Conservation (phyloP, 2,888 invertebrate species). For the Pinctada fucata region DNA sequence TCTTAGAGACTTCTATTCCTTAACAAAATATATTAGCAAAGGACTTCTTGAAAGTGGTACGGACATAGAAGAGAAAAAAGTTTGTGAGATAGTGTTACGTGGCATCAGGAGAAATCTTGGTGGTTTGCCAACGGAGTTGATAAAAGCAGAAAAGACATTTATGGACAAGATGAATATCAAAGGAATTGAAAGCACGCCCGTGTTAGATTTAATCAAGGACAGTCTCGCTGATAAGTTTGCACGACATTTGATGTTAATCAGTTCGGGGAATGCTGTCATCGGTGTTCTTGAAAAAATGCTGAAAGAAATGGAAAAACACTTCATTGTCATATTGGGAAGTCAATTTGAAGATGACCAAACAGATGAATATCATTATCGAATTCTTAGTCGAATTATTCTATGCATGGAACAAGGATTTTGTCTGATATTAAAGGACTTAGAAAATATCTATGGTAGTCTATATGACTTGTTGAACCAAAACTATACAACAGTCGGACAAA, state of each 20-base stretch:
- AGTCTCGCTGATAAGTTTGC: slow-evolving; percentile 50
- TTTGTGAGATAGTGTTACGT: slow-evolving; percentile 34
- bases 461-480: slow-evolving; percentile 65
- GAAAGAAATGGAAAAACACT: slow-evolving; percentile 36
- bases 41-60: background rate
- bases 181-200: background rate
- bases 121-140: slow-evolving; percentile 49
- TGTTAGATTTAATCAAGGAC: slow-evolving; percentile 47
- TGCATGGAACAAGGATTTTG: slow-evolving; percentile 64
- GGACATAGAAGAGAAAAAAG: background rate
- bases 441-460: slow-evolving; percentile 18
- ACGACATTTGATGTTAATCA: slow-evolving; percentile 56
- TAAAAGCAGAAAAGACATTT: slow-evolving; percentile 18
- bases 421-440: slow-evolving; percentile 57
- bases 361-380: slow-evolving; percentile 62
- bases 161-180: too few species aligned
- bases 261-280: slow-evolving; percentile 54
- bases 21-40: slow-evolving; percentile 34
- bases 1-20: slow-evolving; percentile 53
- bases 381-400: slow-evolving; percentile 58
- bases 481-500: slow-evolving; percentile 56
- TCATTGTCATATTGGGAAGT: slow-evolving; percentile 58
- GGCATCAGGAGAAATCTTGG: slow-evolving; percentile 62
- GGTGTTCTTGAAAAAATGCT: slow-evolving; percentile 49
- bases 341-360: slow-evolving; percentile 62